These are phyloP conservation scores for Takifugu bimaculatus DNA, from an alignment of 2,113 vertebrate species.

Conservation along the genomic window DNA sequence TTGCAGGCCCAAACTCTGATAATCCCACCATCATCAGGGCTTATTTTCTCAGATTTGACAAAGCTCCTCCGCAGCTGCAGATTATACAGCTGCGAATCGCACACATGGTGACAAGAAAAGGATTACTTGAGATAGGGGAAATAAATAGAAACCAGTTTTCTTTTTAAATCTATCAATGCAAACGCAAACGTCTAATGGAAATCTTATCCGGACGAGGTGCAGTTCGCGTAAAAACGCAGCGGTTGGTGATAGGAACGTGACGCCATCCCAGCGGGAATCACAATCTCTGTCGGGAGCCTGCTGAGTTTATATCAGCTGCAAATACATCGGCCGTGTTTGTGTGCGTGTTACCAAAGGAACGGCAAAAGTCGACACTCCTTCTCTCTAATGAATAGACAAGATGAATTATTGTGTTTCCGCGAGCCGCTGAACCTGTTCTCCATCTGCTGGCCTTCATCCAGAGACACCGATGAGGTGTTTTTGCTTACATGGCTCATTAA, in stretches of 20 bases:
- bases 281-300: conserved; percentile 5
- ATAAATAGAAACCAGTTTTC: no score
- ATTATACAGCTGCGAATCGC: neutral
- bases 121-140: neutral
- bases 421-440: no score
- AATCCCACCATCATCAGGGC: conserved; percentile 1
- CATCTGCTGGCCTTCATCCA: neutral
- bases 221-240: conserved; percentile 10
- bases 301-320: conserved; percentile 1
- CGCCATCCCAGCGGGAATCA: conserved; percentile 10
- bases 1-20: conserved; percentile 1
- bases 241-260: neutral
- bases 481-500: no score
- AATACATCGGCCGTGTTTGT: conserved; percentile 9
- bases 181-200: neutral
- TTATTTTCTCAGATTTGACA: conserved; percentile 7
- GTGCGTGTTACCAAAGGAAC: neutral
- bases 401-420: neutral
- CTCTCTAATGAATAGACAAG: neutral
- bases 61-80: neutral
- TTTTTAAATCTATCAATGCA: no score
- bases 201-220: conserved; percentile 5
- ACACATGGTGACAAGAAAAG: neutral
- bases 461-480: no score
- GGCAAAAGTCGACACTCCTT: neutral